These are phyloP conservation scores for Oscheius sp. DNA, from an alignment of 2,888 invertebrate genomes.

Conservation along the genomic window DNA sequence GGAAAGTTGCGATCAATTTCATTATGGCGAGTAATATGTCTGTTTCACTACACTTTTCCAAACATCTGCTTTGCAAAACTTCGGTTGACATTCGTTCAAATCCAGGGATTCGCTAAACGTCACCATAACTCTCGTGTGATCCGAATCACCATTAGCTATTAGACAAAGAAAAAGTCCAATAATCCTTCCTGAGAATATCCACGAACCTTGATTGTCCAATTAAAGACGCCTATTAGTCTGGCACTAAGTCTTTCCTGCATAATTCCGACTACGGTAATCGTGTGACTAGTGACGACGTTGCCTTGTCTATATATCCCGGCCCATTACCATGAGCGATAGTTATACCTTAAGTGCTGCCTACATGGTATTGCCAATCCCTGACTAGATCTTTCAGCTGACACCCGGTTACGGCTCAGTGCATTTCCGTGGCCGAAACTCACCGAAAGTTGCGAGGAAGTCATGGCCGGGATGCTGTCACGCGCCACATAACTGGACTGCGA, in stretches of 20 bases:
- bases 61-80: no score
- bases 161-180: slow-evolving; percentile 9
- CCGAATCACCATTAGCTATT: slow-evolving; percentile 13
- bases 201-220: neutral
- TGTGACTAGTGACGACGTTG: slow-evolving; percentile 4
- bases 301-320: slow-evolving; percentile 14
- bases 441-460: slow-evolving; percentile 31
- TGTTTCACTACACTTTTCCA: no score
- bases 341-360: neutral
- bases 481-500: slow-evolving; percentile 20
- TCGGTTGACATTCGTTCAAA: no score
- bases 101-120: neutral
- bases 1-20: no score
- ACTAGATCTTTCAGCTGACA: neutral
- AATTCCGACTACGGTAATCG: slow-evolving; percentile 4
- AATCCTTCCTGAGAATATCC: slow-evolving; percentile 17
- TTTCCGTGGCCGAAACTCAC: slow-evolving; percentile 24
- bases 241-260: neutral
- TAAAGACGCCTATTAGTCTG: no score
- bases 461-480: slow-evolving; percentile 9
- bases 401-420: slow-evolving; percentile 6
- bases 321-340: slow-evolving; percentile 16
- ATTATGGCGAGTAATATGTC: no score
- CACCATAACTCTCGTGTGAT: slow-evolving; percentile 6
- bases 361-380: neutral